Percentiles rank a stretch among this genome's conserved stretches.
Conservation (phyloP, 2,113 vertebrate species). For the Syngnathus scovelli region DNA sequence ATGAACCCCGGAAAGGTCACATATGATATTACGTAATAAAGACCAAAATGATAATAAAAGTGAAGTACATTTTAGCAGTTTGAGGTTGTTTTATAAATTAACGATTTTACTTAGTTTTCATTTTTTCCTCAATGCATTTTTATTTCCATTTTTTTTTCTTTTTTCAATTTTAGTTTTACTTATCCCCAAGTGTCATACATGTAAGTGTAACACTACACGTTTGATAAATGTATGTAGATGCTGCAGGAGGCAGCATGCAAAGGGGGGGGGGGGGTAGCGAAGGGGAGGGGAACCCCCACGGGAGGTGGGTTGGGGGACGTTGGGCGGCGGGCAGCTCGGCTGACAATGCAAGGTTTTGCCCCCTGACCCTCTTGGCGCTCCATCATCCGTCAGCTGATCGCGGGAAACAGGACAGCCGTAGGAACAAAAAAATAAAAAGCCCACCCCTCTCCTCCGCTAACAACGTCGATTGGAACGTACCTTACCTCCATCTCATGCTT, state of each 20-base stretch:
- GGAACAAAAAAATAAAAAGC: slow-evolving; percentile 4
- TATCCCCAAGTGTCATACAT: neutral
- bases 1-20: too few relatives aligned
- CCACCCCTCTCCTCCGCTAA: slow-evolving; percentile 25
- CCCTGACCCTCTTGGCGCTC: slow-evolving; percentile 60
- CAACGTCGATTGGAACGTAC: slow-evolving; percentile 23
- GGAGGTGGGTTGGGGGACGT: slow-evolving; percentile 5
- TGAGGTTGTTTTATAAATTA: too few relatives aligned
- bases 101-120: too few relatives aligned
- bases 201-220: neutral
- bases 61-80: too few relatives aligned
- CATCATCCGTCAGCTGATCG: slow-evolving; percentile 70
- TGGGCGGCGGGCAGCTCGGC: slow-evolving; percentile 28
- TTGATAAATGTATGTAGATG: slow-evolving; percentile 67
- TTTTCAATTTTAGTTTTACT: too few relatives aligned
- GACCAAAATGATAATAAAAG: too few relatives aligned
- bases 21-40: too few relatives aligned
- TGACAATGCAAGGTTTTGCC: slow-evolving; percentile 67
- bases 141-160: too few relatives aligned
- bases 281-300: slow-evolving; percentile 4
- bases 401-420: slow-evolving; percentile 49
- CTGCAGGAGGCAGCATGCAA: slow-evolving; percentile 28
- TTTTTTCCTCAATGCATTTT: too few relatives aligned
- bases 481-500: slow-evolving; percentile 43
- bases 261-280: neutral